Base-by-base conservation (phyloP, 2,888 invertebrate species). In the Helicoverpa assulta region DNA sequence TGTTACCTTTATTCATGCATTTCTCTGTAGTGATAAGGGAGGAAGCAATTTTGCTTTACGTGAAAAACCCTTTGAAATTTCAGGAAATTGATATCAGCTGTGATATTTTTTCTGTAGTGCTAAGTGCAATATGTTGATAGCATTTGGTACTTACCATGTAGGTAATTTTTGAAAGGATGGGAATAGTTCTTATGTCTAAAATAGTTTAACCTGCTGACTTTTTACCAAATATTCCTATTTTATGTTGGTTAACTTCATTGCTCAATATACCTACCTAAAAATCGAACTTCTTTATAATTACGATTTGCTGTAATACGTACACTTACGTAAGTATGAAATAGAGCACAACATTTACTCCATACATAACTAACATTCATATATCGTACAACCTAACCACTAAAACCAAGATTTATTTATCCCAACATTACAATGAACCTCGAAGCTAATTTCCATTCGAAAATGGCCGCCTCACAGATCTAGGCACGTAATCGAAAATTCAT, bases 1-100 rank as follows among this genome's bases (percentile, higher is more conserved):
- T 76, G 77, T 82, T 86, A 86, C 77, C 77, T 78, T 80, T 70
- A 72, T 84, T 74, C 72, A 68, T 70, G 58, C 71, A 54, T 70
- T 76, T 71, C 40, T 65, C 50, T 57, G 54, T 65, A 58, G 21
- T 18, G 8, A 52, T 54, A 57, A 73, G 43, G 54, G 40, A 40
- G 57, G 21, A 56, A 57, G 40, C 10, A 2, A 58, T 33, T 29
- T 43, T 7, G 29, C 58, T 57, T 8, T 43, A 19, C 18, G 21
- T n/a, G 18, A 50, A 60, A 51, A 52, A 21, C 3, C n/a, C 8
- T 53, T 55, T 53, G 18, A 74, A 56, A 10, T 43, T 18, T 29
- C 33, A 52, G 74, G 58, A 73, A 68, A 73, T 73, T 6, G 43
- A 68, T 51, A 54, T 12, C 29, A 21, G 0, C 10, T 33, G 12